Base-by-base conservation (phyloP, 35 echinoderm and acorn worm genomes). In the Amphiura filiformis region DNA sequence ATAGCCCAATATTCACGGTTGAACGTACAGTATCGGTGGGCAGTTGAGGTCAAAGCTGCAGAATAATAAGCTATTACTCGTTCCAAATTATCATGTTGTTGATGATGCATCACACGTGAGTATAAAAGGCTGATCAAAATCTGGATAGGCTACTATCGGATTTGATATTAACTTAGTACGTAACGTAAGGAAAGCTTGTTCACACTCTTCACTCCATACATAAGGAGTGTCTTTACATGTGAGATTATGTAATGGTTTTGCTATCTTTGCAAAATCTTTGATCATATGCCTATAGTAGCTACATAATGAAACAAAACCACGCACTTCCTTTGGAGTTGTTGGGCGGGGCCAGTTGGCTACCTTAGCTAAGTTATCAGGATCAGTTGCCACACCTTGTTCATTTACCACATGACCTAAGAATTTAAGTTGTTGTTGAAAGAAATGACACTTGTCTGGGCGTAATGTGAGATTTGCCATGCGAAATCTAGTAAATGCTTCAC, bases 141-240 rank as follows among this genome's bases (percentile, higher is more conserved):
- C 82, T 56, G 78, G 81, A 42, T 84, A 94, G 28, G 92, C 92
- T 28, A 94, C 77, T n/a, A 94, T 77, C 17, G 92, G 92, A 37
- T 87, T 38, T 31, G 32, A 78, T 7, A 76, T 90, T 56, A 94
- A 56, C 26, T 84, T 82, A 52, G 7, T 20, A 52, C 44, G 44
- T 20, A 52, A 52, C 44, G 20, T 52, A 52, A 52, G 44, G 20
- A 87, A 87, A 34, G 85, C 85, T 0, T 26, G 28, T 38, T 87
- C 75, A 47, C 85, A 87, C n/a, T 87, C 65, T 2, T 37, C 35
- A n/a, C 47, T 83, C 61, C 61, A 70, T 13, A 70, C 61, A 70
- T 13, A 70, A 30, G 61, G 61, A 30, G 26, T 23, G 28, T 70
- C 61, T 70, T 70, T 70, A 18, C 28, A 4, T 15, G 61, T 70